These are phyloP conservation scores for Beris morrisii DNA, from an alignment of 2,888 invertebrate species.

Conservation along the genomic window DNA sequence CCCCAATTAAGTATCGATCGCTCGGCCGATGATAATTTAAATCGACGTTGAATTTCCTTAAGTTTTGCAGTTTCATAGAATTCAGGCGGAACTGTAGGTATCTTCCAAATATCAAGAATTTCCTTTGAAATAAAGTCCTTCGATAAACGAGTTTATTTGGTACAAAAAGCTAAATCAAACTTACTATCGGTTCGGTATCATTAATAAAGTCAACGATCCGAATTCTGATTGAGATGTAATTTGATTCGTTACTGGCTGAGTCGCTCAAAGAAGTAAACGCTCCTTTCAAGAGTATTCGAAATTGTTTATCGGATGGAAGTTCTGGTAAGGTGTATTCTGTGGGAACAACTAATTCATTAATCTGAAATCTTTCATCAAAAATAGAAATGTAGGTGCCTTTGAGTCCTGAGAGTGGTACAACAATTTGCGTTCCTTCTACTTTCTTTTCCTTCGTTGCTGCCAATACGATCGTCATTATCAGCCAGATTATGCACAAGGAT, in stretches of 20 bases:
- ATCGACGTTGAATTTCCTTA: conserved; percentile 56
- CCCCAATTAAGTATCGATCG: conserved; percentile 42
- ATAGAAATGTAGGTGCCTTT: conserved; percentile 42
- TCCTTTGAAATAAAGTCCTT: conserved; percentile 37
- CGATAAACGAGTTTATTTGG: background rate
- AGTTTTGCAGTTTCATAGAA: conserved; percentile 63
- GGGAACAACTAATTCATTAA: conserved; percentile 11
- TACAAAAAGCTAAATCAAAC: background rate
- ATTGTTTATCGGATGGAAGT: conserved; percentile 48
- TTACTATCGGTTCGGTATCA: conserved; percentile 3
- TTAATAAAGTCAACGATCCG: background rate
- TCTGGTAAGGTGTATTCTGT: conserved; percentile 45
- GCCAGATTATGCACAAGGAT: conserved; percentile 49
- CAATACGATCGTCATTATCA: conserved; percentile 47
- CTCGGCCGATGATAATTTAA: conserved; percentile 49
- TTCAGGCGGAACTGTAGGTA: conserved; percentile 63
- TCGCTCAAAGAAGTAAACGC: conserved; percentile 49
- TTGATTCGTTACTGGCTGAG: conserved; percentile 13
- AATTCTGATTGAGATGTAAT: conserved; percentile 6
- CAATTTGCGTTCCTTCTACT: conserved; percentile 49
- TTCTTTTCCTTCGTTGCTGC: conserved; percentile 51
- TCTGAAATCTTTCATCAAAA: conserved; percentile 33
- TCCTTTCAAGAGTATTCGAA: conserved; percentile 59
- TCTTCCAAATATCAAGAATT: conserved; percentile 60
- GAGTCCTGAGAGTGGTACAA: conserved; percentile 48